Base-by-base conservation (phyloP, 2,888 invertebrate genomes). In the Lottia scabra region DNA sequence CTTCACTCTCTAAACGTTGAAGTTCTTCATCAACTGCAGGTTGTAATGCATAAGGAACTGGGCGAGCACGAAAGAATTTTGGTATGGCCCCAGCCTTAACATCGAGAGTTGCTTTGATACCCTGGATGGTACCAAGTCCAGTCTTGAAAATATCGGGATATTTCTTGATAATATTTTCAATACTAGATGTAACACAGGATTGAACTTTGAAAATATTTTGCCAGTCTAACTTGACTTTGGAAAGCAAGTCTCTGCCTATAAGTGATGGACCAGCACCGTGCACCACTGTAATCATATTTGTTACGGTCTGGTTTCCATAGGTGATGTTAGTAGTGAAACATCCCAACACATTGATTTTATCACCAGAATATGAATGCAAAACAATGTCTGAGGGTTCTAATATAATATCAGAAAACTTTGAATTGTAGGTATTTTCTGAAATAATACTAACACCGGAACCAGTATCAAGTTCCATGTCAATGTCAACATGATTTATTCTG, bases 401-500 rank as follows among this genome's bases (percentile, higher is more conserved):
- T 2, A 6, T 4, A 30, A 30, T 30, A 6, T 30, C 30, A 30
- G 30, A 30, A 30, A 30, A 30, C 30, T 30, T 30, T 30, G 30
- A 30, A 30, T 30, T 30, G 30, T 30, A 30, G 30, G 30, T 30
- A 30, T n/a, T n/a, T n/a, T n/a, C n/a, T n/a, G n/a, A n/a, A n/a
- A n/a, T n/a, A n/a, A n/a, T n/a, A n/a, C n/a, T 30, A 30, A 30
- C 38, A 13, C 62, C 68, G 0, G 68, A 68, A 27, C 68, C 68
- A 19, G 63, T 63, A 48, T 78, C 79, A 6, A 80, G 43, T 71
- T 80, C 78, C 78, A 76, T 79, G 13, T 67, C 16, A 48, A n/a
- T 48, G 19, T 16, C n/a, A 19, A 12, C 16, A 48, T 19, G n/a
- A 48, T 16, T 19, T 15, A 48, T 19, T 19, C 8, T 48, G 19